These are phyloP conservation scores for Clistopyga incitator DNA, from an alignment of 2,888 invertebrate genomes.

Conservation along the genomic window DNA sequence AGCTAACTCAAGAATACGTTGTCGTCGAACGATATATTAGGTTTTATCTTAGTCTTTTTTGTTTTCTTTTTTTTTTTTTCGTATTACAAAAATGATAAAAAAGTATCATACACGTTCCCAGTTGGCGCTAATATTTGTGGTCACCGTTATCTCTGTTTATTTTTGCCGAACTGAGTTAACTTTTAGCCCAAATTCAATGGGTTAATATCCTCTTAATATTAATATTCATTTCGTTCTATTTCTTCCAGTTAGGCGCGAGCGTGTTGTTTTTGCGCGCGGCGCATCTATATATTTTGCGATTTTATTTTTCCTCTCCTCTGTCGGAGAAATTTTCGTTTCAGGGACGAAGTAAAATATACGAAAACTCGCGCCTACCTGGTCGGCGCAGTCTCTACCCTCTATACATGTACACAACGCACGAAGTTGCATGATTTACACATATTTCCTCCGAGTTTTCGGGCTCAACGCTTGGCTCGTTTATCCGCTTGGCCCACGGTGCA, in stretches of 20 bases:
- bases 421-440: conserved; percentile 63
- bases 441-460: conserved; percentile 35
- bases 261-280: conserved; percentile 4
- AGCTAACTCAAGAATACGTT: conserved; percentile 31
- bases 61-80: conserved; percentile 21
- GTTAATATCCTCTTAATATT: conserved; percentile 44
- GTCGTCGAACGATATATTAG: conserved; percentile 30
- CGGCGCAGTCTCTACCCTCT: conserved; percentile 65
- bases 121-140: conserved; percentile 46
- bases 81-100: conserved; percentile 47
- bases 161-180: conserved; percentile 16
- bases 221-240: conserved; percentile 56
- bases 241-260: conserved; percentile 55
- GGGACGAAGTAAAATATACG: conserved; percentile 62
- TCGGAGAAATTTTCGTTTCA: conserved; percentile 45
- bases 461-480: conserved; percentile 27
- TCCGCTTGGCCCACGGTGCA: conserved; percentile 29
- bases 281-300: not conserved
- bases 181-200: conserved; percentile 31
- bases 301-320: conserved; percentile 24
- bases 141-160: conserved; percentile 31
- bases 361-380: conserved; percentile 59
- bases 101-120: conserved; percentile 63
- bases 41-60: conserved; percentile 18
- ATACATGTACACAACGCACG: conserved; percentile 66